Percentiles rank a stretch among this genome's conserved stretches.
These are phyloP conservation scores for Apantesis nais DNA, from an alignment of 2,888 invertebrate genomes.

Conservation along the genomic window DNA sequence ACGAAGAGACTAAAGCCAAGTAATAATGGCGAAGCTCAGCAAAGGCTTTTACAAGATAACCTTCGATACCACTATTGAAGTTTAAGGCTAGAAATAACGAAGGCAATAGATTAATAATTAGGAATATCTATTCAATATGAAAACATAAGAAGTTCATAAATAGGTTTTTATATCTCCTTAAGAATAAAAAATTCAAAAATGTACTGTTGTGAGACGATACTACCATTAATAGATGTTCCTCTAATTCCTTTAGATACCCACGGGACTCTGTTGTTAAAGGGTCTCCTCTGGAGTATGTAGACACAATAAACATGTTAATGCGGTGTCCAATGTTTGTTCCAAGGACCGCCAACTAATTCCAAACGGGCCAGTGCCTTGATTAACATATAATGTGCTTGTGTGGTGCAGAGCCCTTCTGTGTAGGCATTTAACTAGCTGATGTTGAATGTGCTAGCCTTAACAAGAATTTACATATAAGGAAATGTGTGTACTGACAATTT, in stretches of 20 bases:
- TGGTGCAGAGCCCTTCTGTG: constrained; percentile 33
- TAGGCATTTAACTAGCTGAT: constrained; percentile 30
- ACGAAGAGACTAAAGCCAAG: constrained; percentile 26
- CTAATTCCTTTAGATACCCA: constrained; percentile 25
- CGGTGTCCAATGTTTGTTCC: constrained; percentile 47
- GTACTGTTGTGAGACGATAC: neutral
- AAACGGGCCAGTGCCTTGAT: constrained; percentile 44
- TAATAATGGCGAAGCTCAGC: constrained; percentile 22
- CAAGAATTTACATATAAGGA: constrained; percentile 37
- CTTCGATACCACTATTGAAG: constrained; percentile 13
- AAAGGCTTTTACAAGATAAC: constrained; percentile 26
- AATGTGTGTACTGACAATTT: neutral
- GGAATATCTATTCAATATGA: neutral
- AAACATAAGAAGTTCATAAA: neutral
- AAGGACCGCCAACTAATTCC: constrained; percentile 46
- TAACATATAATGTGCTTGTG: constrained; percentile 50
- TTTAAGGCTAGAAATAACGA: neutral
- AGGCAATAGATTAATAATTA: neutral
- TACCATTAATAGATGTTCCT: constrained; percentile 35
- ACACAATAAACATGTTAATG: constrained; percentile 52
- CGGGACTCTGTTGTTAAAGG: constrained; percentile 38
- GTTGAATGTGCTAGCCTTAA: constrained; percentile 29
- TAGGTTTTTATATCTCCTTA: neutral
- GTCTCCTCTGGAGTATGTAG: constrained; percentile 31
- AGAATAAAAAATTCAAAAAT: neutral